Percentiles rank a stretch among this genome's conserved stretches.
phyloP scores from a whole-genome alignment of 1,140 invertebrate genomes.

The Cyclargus thomasi region DNA sequence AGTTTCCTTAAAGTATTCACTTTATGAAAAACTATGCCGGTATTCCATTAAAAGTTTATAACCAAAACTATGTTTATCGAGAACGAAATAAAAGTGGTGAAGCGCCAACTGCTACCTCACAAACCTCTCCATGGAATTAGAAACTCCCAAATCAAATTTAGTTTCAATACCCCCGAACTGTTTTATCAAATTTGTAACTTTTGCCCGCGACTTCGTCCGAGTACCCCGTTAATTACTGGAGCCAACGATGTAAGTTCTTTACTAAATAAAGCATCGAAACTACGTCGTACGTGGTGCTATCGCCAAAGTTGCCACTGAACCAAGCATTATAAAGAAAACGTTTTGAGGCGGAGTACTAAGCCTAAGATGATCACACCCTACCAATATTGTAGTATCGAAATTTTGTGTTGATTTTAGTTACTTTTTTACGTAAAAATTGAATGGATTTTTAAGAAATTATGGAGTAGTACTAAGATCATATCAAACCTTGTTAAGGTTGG shows the following conservation, averaged over 20 bases:
- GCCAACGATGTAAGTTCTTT: background rate
- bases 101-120: background rate
- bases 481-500: no score
- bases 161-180: background rate
- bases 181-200: slow-evolving; percentile 4
- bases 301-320: no score
- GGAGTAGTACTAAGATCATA: no score
- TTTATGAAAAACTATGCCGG: no score
- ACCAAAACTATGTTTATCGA: background rate
- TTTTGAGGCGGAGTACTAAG: no score
- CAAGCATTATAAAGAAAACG: no score
- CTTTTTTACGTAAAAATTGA: no score
- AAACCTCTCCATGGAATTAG: background rate
- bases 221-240: background rate
- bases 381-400: no score
- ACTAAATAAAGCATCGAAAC: background rate
- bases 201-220: background rate
- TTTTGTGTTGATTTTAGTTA: no score
- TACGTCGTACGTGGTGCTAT: background rate
- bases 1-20: no score
- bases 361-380: no score
- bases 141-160: background rate
- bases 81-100: background rate
- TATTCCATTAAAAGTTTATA: background rate
- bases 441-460: no score